These are phyloP conservation scores for Peromyscus nudipes DNA, from an alignment of 2,797 vertebrate genomes.

Conservation along the genomic window DNA sequence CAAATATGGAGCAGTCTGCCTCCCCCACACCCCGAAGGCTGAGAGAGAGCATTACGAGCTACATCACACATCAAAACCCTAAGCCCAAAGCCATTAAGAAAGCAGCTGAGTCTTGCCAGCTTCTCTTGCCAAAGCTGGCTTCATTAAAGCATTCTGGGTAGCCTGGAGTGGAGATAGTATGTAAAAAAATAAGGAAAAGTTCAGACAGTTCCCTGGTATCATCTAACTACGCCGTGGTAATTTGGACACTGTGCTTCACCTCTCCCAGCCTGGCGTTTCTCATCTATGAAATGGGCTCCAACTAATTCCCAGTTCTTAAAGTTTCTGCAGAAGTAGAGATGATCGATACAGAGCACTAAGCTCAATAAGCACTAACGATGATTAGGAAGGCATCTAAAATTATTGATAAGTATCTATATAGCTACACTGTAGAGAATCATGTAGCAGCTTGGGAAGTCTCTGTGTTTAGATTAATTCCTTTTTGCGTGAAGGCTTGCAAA, in stretches of 20 bases:
- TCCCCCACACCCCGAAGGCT: background rate
- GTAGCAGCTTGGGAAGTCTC: background rate
- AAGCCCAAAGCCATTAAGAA: constrained; percentile 14
- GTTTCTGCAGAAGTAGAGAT: background rate
- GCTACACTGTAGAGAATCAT: background rate
- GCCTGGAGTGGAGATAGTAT: background rate
- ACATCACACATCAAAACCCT: background rate
- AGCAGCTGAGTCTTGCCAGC: background rate
- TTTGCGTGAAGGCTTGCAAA: constrained; percentile 6
- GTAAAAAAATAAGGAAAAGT: constrained; percentile 10
- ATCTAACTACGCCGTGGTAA: background rate
- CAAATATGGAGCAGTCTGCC: background rate
- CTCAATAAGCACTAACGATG: background rate
- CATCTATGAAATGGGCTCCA: background rate
- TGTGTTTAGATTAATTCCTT: background rate
- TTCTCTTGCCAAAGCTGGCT: background rate
- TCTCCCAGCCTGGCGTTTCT: background rate
- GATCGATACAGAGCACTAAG: background rate
- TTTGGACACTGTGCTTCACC: background rate
- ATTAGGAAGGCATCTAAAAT: background rate
- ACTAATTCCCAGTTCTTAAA: background rate
- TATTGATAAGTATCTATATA: background rate
- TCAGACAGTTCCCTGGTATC: background rate
- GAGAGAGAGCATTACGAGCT: background rate
- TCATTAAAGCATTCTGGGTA: background rate